Evolutionary conservation across 2,113 vertebrate species (phyloP).

Genomic region (Pseudois nayaur): DNA sequence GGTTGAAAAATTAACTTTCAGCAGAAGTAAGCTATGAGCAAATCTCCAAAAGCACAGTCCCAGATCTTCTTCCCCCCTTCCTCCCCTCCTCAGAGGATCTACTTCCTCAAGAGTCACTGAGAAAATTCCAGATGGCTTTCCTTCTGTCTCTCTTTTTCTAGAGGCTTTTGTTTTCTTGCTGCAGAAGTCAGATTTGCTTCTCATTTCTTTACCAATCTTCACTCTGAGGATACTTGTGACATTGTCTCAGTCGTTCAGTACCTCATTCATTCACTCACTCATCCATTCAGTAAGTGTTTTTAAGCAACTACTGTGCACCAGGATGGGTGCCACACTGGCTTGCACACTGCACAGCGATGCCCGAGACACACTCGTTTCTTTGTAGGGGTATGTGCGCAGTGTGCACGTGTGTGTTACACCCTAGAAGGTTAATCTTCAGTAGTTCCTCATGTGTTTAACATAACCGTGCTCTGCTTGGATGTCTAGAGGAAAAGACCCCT

Average conservation of each 20-base stretch:
- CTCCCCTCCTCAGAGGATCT: not conserved
- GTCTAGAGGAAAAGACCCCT: not conserved
- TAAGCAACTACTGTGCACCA: not conserved
- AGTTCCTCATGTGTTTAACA: not conserved
- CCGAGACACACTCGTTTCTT: not conserved
- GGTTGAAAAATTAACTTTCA: not conserved
- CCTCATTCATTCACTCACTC: not conserved
- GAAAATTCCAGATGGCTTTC: not conserved
- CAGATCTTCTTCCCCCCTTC: not conserved
- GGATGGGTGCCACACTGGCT: not conserved
- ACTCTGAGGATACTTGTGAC: not conserved
- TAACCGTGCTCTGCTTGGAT: not conserved
- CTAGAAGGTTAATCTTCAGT: not conserved
- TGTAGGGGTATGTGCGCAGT: not conserved
- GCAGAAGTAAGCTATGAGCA: not conserved
- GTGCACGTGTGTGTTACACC: not conserved
- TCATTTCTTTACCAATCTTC: not conserved
- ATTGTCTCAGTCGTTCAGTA: not conserved
- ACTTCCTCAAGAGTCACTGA: not conserved
- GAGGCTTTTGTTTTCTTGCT: not conserved
- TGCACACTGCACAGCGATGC: not conserved
- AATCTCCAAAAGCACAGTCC: not conserved
- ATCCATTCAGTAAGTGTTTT: not conserved
- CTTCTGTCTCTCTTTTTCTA: not conserved
- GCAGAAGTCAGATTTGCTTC: not conserved